These are phyloP conservation scores for Halisarca cf. caerulea DNA, from an alignment of 37 sponge, comb jelly and placozoan genomes.

Conservation along the genomic window DNA sequence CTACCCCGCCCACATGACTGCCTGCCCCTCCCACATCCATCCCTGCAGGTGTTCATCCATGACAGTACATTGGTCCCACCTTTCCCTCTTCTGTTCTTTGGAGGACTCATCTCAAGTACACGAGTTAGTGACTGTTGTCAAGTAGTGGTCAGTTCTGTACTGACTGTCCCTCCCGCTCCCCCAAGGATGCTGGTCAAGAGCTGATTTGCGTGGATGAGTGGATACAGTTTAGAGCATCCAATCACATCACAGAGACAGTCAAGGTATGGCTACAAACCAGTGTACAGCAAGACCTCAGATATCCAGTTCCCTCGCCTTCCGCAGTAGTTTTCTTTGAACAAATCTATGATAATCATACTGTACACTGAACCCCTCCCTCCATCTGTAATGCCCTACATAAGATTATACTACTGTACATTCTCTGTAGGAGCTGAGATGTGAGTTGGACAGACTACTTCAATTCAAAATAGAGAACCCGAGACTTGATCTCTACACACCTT, in stretches of 20 bases:
- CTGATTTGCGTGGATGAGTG: conserved; percentile 65
- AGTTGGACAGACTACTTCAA: conserved; percentile 57
- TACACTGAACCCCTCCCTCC: background rate
- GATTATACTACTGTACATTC: too few relatives aligned
- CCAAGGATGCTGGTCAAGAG: conserved; percentile 47
- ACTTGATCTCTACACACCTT: conserved; percentile 56
- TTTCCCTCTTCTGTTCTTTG: conserved; percentile 84
- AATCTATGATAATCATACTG: too few relatives aligned
- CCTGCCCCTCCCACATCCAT: background rate
- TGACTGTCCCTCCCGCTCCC: background rate
- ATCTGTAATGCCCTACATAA: too few relatives aligned
- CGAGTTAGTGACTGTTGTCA: conserved; percentile 9
- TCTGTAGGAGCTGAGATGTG: conserved; percentile 60
- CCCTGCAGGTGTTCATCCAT: conserved; percentile 55
- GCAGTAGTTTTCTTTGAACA: too few relatives aligned
- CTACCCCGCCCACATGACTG: background rate
- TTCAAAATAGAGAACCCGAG: conserved; percentile 63
- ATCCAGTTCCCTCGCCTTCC: too few relatives aligned
- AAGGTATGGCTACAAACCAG: conserved; percentile 34
- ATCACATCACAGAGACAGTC: conserved; percentile 57
- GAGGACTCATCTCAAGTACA: conserved; percentile 60
- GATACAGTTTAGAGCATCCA: conserved; percentile 72
- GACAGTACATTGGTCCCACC: conserved; percentile 69
- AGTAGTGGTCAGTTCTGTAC: background rate
- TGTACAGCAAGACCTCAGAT: background rate